Evolutionary conservation across 2,888 invertebrate species (phyloP).

Genomic region (Cryptus viduatorius): DNA sequence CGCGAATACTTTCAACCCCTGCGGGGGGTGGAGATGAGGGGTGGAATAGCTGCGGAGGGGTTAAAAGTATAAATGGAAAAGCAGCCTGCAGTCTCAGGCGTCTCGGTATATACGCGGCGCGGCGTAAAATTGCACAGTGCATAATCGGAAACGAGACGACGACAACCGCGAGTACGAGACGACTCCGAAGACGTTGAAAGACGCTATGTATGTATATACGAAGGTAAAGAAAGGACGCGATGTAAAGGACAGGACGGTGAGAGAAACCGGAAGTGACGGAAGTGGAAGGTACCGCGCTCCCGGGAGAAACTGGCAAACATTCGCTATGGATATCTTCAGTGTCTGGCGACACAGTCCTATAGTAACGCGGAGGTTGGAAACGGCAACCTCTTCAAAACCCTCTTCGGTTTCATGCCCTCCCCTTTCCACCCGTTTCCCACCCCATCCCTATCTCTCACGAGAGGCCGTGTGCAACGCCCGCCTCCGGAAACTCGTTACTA

Average conservation of each 20-base stretch:
- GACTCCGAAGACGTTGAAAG: slow-evolving; percentile 20
- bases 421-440: slow-evolving; percentile 21
- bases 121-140: slow-evolving; percentile 56
- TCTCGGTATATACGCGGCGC: slow-evolving; percentile 22
- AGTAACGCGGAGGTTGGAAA: not conserved
- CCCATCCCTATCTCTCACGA: not conserved
- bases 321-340: slow-evolving; percentile 50
- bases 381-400: slow-evolving; percentile 50
- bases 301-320: slow-evolving; percentile 54
- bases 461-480: not conserved
- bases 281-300: slow-evolving; percentile 35
- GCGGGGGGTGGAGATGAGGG: not conserved
- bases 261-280: slow-evolving; percentile 47
- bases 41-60: not conserved
- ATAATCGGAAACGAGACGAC: slow-evolving; percentile 57
- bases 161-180: slow-evolving; percentile 5
- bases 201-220: not conserved
- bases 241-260: slow-evolving; percentile 15
- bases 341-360: slow-evolving; percentile 27
- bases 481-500: slow-evolving; percentile 66
- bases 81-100: not conserved
- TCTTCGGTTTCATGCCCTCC: slow-evolving; percentile 26
- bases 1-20: not conserved
- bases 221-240: not conserved
- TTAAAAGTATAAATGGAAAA: slow-evolving; percentile 46